A percentile compares a stretch with the other conserved stretches of the same genome.
Evolutionary conservation across 1,140 invertebrate genomes (phyloP).

Genomic region (Drosophila lacteicornis): DNA sequence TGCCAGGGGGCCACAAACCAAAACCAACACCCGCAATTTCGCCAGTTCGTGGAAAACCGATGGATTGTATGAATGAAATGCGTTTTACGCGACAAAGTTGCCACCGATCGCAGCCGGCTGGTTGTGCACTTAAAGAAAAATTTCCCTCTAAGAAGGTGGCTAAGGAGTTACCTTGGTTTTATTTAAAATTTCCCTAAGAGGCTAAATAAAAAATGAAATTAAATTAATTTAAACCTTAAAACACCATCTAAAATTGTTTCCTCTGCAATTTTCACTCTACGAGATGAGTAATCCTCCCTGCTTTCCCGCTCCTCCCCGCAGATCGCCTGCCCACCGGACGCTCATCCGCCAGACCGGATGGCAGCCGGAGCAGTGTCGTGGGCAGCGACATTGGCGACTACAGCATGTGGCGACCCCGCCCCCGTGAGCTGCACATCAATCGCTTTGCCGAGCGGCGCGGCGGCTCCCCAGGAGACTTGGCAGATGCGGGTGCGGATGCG

Average conservation of each 20-base stretch:
- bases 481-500: neutral
- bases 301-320: neutral
- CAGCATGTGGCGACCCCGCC: constrained; percentile 7
- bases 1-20: constrained; percentile 29
- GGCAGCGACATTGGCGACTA: neutral
- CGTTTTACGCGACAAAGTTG: constrained; percentile 69
- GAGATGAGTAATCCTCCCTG: constrained; percentile 24
- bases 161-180: no score
- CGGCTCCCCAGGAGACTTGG: no score
- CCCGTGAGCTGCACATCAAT: constrained; percentile 40
- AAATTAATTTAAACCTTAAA: no score
- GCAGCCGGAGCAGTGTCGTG: neutral
- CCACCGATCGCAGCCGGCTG: constrained; percentile 22
- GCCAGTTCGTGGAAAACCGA: constrained; percentile 77
- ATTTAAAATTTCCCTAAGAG: no score
- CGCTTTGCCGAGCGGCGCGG: constrained; percentile 5
- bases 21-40: constrained; percentile 79
- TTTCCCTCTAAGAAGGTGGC: no score
- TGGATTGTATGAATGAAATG: constrained; percentile 80
- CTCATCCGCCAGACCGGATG: neutral
- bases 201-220: no score
- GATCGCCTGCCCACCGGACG: constrained; percentile 8
- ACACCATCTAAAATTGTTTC: neutral
- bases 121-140: constrained; percentile 15
- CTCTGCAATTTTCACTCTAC: constrained; percentile 48